Conservation (phyloP, 2,888 invertebrate genomes). For the Malthinus flaveolus region DNA sequence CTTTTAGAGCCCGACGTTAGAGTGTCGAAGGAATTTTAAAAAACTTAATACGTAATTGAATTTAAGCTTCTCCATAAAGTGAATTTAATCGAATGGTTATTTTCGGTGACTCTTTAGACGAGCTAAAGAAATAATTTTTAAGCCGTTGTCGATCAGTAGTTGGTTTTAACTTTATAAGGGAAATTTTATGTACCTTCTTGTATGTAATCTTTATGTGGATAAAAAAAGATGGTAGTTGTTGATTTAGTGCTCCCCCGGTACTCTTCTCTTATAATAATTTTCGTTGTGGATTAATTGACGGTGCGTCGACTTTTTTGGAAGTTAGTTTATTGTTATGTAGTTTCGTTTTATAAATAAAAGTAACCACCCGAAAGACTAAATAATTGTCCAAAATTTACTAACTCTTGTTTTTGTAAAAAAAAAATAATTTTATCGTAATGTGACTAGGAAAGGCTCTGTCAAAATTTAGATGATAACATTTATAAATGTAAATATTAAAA, state of each 20-base stretch:
- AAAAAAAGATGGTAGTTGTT: background rate
- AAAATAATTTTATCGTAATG: background rate
- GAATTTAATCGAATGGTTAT: background rate
- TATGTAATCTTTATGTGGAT: conserved; percentile 5
- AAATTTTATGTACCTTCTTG: conserved; percentile 4
- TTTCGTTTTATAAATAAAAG: too few relatives aligned
- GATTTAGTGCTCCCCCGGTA: background rate
- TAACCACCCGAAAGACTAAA: too few relatives aligned
- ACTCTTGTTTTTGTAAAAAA: too few relatives aligned
- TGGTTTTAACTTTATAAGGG: conserved; percentile 2
- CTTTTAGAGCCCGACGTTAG: too few relatives aligned
- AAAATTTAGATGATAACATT: conserved; percentile 8
- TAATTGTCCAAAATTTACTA: too few relatives aligned
- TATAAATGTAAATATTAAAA: conserved; percentile 17
- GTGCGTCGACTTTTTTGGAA: too few relatives aligned
- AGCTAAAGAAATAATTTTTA: background rate
- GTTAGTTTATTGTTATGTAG: too few relatives aligned
- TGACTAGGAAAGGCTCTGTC: conserved; percentile 15
- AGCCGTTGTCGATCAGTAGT: conserved; percentile 1
- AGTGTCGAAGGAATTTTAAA: too few relatives aligned
- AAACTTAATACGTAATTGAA: too few relatives aligned
- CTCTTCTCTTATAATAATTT: too few relatives aligned
- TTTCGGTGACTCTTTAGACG: background rate
- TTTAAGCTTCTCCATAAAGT: too few relatives aligned
- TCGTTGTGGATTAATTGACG: too few relatives aligned